Conservation (phyloP, 2,113 vertebrate genomes). For the Hemiscyllium ocellatum region DNA sequence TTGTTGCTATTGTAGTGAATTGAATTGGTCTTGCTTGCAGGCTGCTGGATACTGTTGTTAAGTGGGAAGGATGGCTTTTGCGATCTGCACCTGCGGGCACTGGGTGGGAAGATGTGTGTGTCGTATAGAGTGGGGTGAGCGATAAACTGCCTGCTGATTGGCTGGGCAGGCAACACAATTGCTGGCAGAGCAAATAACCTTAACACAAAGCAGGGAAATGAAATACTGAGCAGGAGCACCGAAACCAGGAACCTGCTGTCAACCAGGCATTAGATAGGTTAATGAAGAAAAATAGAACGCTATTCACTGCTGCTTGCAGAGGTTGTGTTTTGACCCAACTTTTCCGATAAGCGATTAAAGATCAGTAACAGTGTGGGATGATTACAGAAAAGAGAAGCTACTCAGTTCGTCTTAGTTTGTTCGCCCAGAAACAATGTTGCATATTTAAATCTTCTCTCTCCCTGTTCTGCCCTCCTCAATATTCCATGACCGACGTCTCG, state of each 20-base stretch:
- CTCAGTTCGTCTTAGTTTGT: not conserved
- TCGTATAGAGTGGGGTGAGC: slow-evolving; percentile 21
- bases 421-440: not conserved
- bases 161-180: not conserved
- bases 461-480: no score
- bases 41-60: not conserved
- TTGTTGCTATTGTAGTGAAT: not conserved
- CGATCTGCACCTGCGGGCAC: not conserved
- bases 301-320: not conserved
- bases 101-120: not conserved
- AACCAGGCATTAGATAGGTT: not conserved
- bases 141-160: not conserved
- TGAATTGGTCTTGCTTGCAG: not conserved
- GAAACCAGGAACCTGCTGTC: not conserved
- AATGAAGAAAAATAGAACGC: not conserved
- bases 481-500: no score
- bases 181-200: not conserved
- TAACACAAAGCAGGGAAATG: not conserved
- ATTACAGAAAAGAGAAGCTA: not conserved
- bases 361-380: not conserved
- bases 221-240: not conserved
- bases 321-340: not conserved
- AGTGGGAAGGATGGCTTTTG: not conserved
- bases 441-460: not conserved
- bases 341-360: not conserved